phyloP scores from a whole-genome alignment of 2,113 vertebrate species.

The Lethenteron camtschaticum region DNA sequence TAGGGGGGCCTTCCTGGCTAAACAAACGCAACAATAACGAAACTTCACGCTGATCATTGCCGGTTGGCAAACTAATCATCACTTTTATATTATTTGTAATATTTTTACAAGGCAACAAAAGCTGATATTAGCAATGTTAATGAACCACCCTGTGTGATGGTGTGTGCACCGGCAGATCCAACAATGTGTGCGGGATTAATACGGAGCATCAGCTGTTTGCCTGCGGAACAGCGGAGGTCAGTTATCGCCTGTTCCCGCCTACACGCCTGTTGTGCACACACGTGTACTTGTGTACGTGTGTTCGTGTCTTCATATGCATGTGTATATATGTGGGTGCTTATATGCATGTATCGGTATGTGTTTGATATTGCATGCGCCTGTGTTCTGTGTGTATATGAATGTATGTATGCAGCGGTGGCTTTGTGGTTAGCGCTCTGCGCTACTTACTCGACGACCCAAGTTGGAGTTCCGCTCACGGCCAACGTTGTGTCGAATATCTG shows the following conservation, averaged over 20 bases:
- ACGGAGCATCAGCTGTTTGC: constrained; percentile 64
- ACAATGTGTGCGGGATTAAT: constrained; percentile 80
- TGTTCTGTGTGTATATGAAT: no score
- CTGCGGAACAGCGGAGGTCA: constrained; percentile 60
- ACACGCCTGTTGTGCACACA: neutral
- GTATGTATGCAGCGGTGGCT: no score
- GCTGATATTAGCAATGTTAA: no score
- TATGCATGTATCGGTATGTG: neutral
- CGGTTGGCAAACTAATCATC: neutral
- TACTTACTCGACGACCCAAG: no score
- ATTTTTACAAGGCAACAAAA: constrained; percentile 6
- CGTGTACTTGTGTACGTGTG: neutral
- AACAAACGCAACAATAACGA: no score
- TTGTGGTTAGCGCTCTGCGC: no score
- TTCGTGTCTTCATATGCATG: neutral
- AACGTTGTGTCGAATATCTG: no score
- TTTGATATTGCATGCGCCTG: no score
- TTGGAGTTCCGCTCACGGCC: no score
- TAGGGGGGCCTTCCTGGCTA: no score
- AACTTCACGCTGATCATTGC: no score
- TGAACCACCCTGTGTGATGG: no score
- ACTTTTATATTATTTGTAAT: constrained; percentile 2
- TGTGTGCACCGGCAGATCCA: constrained; percentile 31
- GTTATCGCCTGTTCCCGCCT: constrained; percentile 4
- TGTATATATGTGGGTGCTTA: neutral